Evolutionary conservation across 2,113 vertebrate genomes (phyloP), one percentile per base, ranked within the genome.

Genomic region (Pygoscelis adeliae): DNA sequence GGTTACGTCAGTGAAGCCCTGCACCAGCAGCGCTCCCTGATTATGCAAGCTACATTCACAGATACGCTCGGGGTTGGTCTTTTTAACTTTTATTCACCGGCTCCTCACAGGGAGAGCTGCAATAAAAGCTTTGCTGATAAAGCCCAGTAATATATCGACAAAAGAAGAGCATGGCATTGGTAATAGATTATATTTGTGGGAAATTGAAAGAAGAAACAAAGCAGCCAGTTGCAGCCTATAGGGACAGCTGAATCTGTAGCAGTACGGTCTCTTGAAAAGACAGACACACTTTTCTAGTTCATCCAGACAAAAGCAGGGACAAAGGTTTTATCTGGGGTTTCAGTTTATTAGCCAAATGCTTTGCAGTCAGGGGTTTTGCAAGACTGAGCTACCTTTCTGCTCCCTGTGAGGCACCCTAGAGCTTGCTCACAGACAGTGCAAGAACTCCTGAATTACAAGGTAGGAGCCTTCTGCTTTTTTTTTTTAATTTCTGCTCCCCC

Each of bases 1-100:
- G 0, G 92, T 96, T 97, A 50, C 96, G 89, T 97, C 97, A 97
- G 94, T 2, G 13, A 44, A 96, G 84, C 95, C 95, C 90, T 74
- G 91, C 92, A 96, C 96, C 93, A 73, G 90, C 92, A 89, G 73
- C 23, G 10, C 72, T 91, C 95, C 93, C 83, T 11, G 49, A 44
- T 97, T 96, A 94, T 94, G 94, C 96, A 96, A 95, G 83, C 89
- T 79, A 26, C 29, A 10, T 59, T 95, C 16, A 18, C 88, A 88
- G 90, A 84, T 80, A 94, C 0, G 4, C 77, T 55, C 7, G 3
- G 59, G 87, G 77, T 66, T 89, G 65, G 44, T 55, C 89, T 91
- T 78, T 83, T 74, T 80, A 97, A 91, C 90, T 90, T 95, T 81
- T 92, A 63, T 63, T 61, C 89, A 22, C 61, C 5, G 2, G 63